These are phyloP conservation scores for Cyprinodon diabolis DNA, from an alignment of 2,797 vertebrate genomes.

Conservation along the genomic window DNA sequence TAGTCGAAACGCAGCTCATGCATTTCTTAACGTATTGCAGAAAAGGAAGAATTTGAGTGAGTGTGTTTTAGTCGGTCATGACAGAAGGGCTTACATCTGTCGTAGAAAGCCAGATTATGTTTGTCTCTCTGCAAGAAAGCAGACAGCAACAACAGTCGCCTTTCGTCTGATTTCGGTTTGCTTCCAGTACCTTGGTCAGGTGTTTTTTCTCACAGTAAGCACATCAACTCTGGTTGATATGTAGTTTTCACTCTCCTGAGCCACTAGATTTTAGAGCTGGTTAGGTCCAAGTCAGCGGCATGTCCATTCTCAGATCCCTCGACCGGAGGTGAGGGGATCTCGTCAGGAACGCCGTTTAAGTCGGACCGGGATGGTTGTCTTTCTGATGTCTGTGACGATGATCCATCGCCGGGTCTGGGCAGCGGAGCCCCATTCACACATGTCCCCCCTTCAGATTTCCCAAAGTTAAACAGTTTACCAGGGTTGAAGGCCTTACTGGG, in stretches of 20 bases:
- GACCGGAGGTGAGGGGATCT: conserved; percentile 80
- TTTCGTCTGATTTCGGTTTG: conserved; percentile 45
- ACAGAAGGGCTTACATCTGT: conserved; percentile 53
- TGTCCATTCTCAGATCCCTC: conserved; percentile 80
- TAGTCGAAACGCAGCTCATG: conserved; percentile 84
- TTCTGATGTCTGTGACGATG: conserved; percentile 68
- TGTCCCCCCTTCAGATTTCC: conserved; percentile 83
- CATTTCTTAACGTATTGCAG: conserved; percentile 85
- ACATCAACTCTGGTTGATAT: conserved; percentile 43
- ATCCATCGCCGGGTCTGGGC: conserved; percentile 65
- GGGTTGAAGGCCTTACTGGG: conserved; percentile 97
- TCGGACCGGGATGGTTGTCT: conserved; percentile 84
- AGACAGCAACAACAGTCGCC: conserved; percentile 39
- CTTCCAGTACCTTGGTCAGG: conserved; percentile 49
- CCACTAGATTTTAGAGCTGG: conserved; percentile 84
- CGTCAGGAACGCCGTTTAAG: conserved; percentile 86
- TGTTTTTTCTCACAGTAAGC: conserved; percentile 58
- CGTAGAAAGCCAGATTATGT: conserved; percentile 63
- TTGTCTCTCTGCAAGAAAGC: conserved; percentile 56
- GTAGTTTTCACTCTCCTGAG: conserved; percentile 31
- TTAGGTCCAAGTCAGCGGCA: conserved; percentile 79
- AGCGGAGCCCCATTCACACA: conserved; percentile 77
- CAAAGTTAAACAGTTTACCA: conserved; percentile 95
- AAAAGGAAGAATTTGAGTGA: conserved; percentile 69
- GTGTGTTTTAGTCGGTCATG: conserved; percentile 39